A percentile compares a stretch with the other conserved stretches of the same genome.
Evolutionary conservation across 2,113 vertebrate species (phyloP).

Genomic region (Salvator merianae): DNA sequence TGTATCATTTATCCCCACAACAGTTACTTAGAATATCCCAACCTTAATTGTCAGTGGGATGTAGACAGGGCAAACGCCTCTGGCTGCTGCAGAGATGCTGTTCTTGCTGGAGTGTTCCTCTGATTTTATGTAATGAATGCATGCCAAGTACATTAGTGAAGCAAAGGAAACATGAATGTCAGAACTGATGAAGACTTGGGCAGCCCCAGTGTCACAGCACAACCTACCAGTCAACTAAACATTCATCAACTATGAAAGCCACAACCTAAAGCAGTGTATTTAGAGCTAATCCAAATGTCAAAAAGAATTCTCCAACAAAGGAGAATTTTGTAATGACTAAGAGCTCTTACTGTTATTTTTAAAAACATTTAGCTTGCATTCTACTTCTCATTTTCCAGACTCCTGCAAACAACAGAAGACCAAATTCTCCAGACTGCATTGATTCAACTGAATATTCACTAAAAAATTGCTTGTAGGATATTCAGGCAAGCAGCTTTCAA

Average conservation of each 20-base stretch:
- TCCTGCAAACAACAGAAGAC: not conserved
- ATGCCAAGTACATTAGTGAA: constrained; percentile 54
- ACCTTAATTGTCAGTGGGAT: constrained; percentile 21
- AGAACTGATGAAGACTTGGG: constrained; percentile 48
- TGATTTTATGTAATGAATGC: constrained; percentile 48
- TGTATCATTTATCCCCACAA: not conserved
- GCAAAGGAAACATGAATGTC: constrained; percentile 54
- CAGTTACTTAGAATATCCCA: not conserved
- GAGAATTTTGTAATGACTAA: not conserved
- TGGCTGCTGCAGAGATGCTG: constrained; percentile 51
- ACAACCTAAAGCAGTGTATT: constrained; percentile 7
- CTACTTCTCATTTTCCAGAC: not conserved
- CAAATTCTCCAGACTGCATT: not conserved
- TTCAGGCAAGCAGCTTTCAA: not conserved
- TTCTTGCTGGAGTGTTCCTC: constrained; percentile 48
- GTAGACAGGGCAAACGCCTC: constrained; percentile 41
- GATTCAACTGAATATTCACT: not conserved
- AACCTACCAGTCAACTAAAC: constrained; percentile 40
- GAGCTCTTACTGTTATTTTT: constrained; percentile 5
- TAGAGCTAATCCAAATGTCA: not conserved
- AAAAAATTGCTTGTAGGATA: not conserved
- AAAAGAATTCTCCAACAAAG: not conserved
- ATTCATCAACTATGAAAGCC: constrained; percentile 28
- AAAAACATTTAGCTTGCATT: not conserved
- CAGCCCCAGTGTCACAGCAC: constrained; percentile 2